Evolutionary conservation across 2,888 invertebrate genomes (phyloP), one percentile per base, ranked within the genome.

Genomic region (Agriotes lineatus): DNA sequence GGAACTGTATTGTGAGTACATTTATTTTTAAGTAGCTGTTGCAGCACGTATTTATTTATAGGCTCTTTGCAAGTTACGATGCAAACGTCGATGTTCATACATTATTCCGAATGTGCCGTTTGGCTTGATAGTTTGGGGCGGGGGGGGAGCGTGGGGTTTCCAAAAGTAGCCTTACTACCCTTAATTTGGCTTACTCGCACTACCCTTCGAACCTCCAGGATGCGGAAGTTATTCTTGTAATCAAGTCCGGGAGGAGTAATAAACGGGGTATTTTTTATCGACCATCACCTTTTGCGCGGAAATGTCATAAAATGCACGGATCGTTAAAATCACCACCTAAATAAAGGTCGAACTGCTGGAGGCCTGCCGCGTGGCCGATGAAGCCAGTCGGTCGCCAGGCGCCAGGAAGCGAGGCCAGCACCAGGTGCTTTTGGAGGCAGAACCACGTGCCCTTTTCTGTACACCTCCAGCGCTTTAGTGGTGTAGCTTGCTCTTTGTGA

Each of bases 251-350:
- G 12, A 35, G 35, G 42, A 39, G 30, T 22, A 57, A 57, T 62
- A 37, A 59, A 50, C 6, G 50, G 30, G 39, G 35, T 64, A 58
- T 59, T 62, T 78, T 62, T 59, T 78, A 79, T 78, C 75, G 78
- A 78, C 76, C 78, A 76, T 76, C 76, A 78, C 79, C 79, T 77
- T 78, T 79, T 73, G 72, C 72, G 73, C 66, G 72, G 75, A 78
- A 81, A 81, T 80, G 80, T 77, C 80, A 79, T 80, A 77, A 78
- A 79, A 72, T 76, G 77, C 75, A 77, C 75, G 79, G 79, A 77
- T 79, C 79, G 78, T 81, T 80, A 79, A 77, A 80, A 79, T 80
- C 76, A 78, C 77, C 72, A 74, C 68, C 72, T 67, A 52, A 67
- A 70, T 74, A 78, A 78, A 79, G 77, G 79, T 77, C 77, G 77